Evolutionary conservation across 2,797 vertebrate species (phyloP).

Genomic region (Urophycis tenuis): DNA sequence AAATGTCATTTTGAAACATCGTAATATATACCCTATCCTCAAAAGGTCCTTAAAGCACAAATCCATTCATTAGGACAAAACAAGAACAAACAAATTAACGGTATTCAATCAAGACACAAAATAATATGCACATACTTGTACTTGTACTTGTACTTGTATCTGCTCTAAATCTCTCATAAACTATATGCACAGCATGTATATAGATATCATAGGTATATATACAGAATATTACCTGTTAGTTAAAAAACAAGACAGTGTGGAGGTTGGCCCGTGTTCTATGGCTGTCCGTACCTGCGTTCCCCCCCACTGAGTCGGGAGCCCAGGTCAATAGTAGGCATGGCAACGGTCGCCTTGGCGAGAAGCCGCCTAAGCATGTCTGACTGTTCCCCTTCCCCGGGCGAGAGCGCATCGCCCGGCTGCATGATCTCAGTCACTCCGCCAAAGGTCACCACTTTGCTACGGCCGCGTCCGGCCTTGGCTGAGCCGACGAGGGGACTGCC

Average conservation of each 20-base stretch:
- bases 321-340: conserved; percentile 70
- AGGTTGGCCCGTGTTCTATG: conserved; percentile 24
- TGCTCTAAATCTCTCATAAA: not conserved
- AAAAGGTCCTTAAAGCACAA: conserved; percentile 26
- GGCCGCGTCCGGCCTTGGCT: conserved; percentile 71
- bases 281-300: conserved; percentile 66
- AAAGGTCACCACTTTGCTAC: conserved; percentile 84
- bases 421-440: conserved; percentile 92
- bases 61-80: not conserved
- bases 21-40: not conserved
- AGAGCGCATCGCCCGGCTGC: conserved; percentile 72
- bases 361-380: conserved; percentile 66
- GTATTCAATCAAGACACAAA: conserved; percentile 11
- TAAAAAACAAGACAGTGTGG: not conserved
- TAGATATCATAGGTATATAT: not conserved
- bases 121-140: not conserved
- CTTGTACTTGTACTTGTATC: no score
- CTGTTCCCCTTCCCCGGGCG: conserved; percentile 65
- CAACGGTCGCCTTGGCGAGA: conserved; percentile 66
- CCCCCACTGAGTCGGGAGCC: conserved; percentile 68
- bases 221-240: not conserved
- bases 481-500: conserved; percentile 60
- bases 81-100: not conserved
- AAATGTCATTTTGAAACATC: not conserved
- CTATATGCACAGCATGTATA: not conserved